Evolutionary conservation across 2,113 vertebrate genomes (phyloP), one percentile per base, ranked within the genome.

Genomic region (Antechinus stuartii): DNA sequence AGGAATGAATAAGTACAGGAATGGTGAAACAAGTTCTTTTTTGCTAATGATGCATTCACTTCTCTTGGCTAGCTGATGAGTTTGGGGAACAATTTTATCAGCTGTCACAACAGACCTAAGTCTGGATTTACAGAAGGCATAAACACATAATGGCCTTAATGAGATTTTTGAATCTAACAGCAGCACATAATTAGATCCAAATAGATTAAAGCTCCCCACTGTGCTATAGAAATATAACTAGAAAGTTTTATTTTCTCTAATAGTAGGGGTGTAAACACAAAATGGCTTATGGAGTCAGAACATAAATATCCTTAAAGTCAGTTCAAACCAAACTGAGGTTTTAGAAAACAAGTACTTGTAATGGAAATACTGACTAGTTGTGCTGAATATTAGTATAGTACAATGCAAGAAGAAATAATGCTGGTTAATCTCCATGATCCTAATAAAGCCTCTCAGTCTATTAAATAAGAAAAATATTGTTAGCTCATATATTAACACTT

Each of bases 341-440:
- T 0, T 90, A 26, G 92, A 97, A 97, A 93, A 8, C 1, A 93
- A 55, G 0, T n/a, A 95, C 27, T 94, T 76, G 49, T 25, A 90
- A 95, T 0, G 84, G 49, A 76, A 97, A 97, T 96, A 76, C 89
- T 1, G 50, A 57, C 89, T 54, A 90, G 54, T 54, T 49, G 30
- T 0, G 23, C 25, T 27, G 42, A 93, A 90, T 95, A 61, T 57
- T 95, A 42, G 95, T 55, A 54, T 14, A 68, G 90, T 30, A 94
- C 94, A 89, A 89, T 56, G 95, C 90, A 68, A 35, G 47, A 91
- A 96, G 19, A 84, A 84, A 84, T 42, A 84, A 84, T 84, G 1
- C 19, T 84, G n/a, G 19, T 84, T 84, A 76, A 42, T 84, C 42
- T 42, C 35, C 68, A 76, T 42, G n/a, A 76, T 76, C 5, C n/a